Conservation (phyloP, 1,140 invertebrate species). For the Kradibia gibbosae region DNA sequence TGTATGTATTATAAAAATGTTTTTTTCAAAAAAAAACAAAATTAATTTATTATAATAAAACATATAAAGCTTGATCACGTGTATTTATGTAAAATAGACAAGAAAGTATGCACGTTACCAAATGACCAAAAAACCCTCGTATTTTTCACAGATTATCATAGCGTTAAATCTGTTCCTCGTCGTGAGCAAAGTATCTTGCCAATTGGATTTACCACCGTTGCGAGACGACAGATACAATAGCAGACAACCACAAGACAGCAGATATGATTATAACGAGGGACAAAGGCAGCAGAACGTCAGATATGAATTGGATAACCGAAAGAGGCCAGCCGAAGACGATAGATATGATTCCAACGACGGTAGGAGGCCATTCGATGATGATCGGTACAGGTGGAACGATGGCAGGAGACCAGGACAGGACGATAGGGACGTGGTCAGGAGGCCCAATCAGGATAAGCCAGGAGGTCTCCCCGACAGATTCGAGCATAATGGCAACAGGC, state of each 20-base stretch:
- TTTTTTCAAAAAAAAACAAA: too few species aligned
- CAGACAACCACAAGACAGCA: conserved; percentile 20
- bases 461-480: conserved; percentile 49
- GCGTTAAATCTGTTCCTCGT: conserved; percentile 52
- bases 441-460: background rate
- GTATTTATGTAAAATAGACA: too few species aligned
- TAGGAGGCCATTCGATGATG: background rate
- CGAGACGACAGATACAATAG: conserved; percentile 53
- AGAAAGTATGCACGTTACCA: too few species aligned
- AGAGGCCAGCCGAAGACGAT: background rate
- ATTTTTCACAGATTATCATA: conserved; percentile 53
- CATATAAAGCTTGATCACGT: too few species aligned
- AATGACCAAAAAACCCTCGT: too few species aligned
- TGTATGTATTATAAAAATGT: too few species aligned
- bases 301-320: background rate
- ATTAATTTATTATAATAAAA: too few species aligned
- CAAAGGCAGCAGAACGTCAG: background rate
- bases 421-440: conserved; percentile 54
- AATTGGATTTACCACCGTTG: conserved; percentile 65
- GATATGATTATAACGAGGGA: background rate
- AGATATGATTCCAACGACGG: background rate
- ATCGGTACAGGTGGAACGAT: background rate
- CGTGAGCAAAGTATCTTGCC: conserved; percentile 54
- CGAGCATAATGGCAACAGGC: conserved; percentile 35
- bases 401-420: background rate